Evolutionary conservation across 2,113 vertebrate genomes (phyloP).

Genomic region (Caranx ignobilis): DNA sequence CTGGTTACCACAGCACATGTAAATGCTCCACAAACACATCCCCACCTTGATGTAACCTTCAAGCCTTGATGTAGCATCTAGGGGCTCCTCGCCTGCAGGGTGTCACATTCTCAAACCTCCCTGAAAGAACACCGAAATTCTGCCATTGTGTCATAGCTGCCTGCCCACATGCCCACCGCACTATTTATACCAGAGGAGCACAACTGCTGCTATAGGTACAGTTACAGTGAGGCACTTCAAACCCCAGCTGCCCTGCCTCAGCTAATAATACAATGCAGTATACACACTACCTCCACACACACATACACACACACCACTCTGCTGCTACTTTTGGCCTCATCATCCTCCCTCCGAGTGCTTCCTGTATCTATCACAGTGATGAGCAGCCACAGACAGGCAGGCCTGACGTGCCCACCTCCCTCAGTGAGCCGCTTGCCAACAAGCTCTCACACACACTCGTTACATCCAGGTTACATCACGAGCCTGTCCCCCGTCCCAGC

Average conservation of each 20-base stretch:
- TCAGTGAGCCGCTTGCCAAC: conserved; percentile 54
- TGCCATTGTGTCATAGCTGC: conserved; percentile 78
- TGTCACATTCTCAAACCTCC: conserved; percentile 77
- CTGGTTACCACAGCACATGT: background rate
- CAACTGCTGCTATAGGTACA: conserved; percentile 82
- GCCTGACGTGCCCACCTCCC: conserved; percentile 51
- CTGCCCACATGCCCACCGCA: conserved; percentile 65
- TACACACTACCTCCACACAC: conserved; percentile 38
- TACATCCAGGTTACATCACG: conserved; percentile 67
- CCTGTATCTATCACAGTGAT: conserved; percentile 64
- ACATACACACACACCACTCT: conserved; percentile 23
- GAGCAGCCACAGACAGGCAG: conserved; percentile 60
- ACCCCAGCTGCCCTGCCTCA: conserved; percentile 73
- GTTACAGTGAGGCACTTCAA: conserved; percentile 77
- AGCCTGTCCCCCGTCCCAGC: conserved; percentile 32
- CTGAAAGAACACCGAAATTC: conserved; percentile 72
- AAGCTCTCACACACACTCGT: conserved; percentile 42
- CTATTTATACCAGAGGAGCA: conserved; percentile 81
- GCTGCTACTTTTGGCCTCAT: conserved; percentile 48
- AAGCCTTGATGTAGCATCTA: conserved; percentile 55
- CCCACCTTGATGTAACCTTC: conserved; percentile 70
- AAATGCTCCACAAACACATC: conserved; percentile 6
- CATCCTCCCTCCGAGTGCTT: conserved; percentile 52
- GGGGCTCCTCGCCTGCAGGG: conserved; percentile 47
- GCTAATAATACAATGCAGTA: conserved; percentile 72